These are phyloP conservation scores for Tamandua tetradactyla DNA, from an alignment of 2,797 vertebrate genomes.

Conservation along the genomic window DNA sequence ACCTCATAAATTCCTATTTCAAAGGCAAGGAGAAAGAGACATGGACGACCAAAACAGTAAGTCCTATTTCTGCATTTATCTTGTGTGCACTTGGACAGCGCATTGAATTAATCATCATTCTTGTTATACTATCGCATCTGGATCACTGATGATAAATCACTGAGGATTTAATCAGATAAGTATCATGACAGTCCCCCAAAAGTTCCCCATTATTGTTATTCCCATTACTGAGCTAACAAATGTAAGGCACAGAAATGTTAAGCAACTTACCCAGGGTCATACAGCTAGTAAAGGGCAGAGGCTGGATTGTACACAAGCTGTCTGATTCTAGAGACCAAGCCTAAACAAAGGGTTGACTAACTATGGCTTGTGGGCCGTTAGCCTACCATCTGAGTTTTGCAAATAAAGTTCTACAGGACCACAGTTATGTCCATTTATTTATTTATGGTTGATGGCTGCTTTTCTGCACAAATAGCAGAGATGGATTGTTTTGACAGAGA, in stretches of 20 bases:
- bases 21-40: conserved; percentile 12
- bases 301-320: not conserved
- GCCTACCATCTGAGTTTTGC: not conserved
- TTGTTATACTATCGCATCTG: not conserved
- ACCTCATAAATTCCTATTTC: conserved; percentile 34
- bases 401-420: conserved; percentile 48
- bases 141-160: not conserved
- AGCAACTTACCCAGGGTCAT: not conserved
- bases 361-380: not conserved
- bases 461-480: not conserved
- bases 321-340: not conserved
- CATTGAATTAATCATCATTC: not conserved
- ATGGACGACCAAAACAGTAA: not conserved
- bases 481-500: not conserved
- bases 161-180: not conserved
- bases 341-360: not conserved
- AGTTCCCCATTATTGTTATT: not conserved
- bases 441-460: not conserved
- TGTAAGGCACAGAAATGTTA: not conserved
- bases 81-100: not conserved
- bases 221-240: not conserved
- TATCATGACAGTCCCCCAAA: not conserved
- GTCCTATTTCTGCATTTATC: not conserved
- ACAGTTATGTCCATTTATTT: not conserved
- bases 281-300: not conserved